Conservation (phyloP, 2,797 vertebrate species). For the Jordanella pulchra region DNA sequence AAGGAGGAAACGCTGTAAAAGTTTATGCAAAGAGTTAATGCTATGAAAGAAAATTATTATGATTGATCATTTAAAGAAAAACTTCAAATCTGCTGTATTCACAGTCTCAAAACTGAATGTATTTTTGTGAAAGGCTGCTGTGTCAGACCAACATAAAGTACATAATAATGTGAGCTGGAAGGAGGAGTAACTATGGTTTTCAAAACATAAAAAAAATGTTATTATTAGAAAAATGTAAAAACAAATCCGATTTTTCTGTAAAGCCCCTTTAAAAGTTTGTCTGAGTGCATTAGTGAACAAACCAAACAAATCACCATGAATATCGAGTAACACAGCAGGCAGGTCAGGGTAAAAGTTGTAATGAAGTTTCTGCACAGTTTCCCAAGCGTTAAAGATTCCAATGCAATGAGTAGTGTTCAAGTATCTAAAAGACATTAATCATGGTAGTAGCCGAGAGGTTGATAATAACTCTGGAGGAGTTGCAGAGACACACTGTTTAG, state of each 20-base stretch:
- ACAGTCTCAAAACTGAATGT: neutral
- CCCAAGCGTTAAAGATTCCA: neutral
- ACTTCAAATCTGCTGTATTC: neutral
- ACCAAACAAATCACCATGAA: neutral
- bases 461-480: neutral
- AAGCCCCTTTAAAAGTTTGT: neutral
- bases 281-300: neutral
- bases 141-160: neutral
- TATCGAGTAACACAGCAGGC: too few species aligned
- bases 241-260: neutral
- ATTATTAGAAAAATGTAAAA: neutral
- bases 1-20: constrained; percentile 13
- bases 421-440: neutral
- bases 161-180: neutral
- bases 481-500: neutral
- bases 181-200: neutral
- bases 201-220: neutral
- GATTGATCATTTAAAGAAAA: neutral
- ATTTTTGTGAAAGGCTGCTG: neutral
- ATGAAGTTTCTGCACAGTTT: too few species aligned
- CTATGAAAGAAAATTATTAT: constrained; percentile 14
- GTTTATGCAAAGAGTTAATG: constrained; percentile 6
- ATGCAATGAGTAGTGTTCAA: neutral
- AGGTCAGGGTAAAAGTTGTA: too few species aligned
- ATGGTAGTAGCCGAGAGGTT: neutral